Evolutionary conservation across 2,888 invertebrate species (phyloP), one percentile per base, ranked within the genome.

Genomic region (Lissonota sp.): DNA sequence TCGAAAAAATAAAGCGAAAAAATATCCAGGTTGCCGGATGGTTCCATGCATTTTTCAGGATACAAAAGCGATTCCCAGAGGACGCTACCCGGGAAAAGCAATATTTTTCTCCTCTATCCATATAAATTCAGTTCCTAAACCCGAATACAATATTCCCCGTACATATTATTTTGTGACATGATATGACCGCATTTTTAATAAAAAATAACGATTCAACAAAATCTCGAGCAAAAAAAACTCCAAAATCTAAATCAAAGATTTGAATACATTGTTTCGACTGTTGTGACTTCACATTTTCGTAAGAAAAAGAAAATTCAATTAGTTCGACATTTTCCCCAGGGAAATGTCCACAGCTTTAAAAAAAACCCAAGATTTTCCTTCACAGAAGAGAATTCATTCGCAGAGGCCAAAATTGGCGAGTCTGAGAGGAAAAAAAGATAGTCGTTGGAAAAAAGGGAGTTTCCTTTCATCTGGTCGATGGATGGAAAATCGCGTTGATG

Each of bases 21-120:
- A 49, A 42, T 53, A 72, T 51, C 26, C 71, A 12, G 71, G 62
- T 62, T 62, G 62, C 53, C 62, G 62, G 71, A 62, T 72, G 53
- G 51, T 16, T 44, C 26, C 12, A 26, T 37, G 16, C 26, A 16
- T 16, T 44, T n/a, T 46, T 6, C 5, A 40, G 16, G 37, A 53
- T 26, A 10, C 14, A n/a, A 10, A 12, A 39, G 44, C 63, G 1
- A n/a, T 7, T 63, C 63, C 63, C 63, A 7, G n/a, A 44, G 72
- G 63, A 72, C 53, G 12, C 14, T 12, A 7, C 46, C 55, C 37
- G 72, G 63, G 37, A 72, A 55, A 63, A 63, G 63, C 72, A 55
- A 37, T 4, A 63, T 40, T 51, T 49, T 8, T 58, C 40, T 37
- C 57, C 8, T 57, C 26, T 26, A 37, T 57, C 7, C 57, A 57